A percentile compares a stretch with the other conserved stretches of the same genome.
phyloP scores from a whole-genome alignment of 1,140 invertebrate species.

The Drosophila aff. region DNA sequence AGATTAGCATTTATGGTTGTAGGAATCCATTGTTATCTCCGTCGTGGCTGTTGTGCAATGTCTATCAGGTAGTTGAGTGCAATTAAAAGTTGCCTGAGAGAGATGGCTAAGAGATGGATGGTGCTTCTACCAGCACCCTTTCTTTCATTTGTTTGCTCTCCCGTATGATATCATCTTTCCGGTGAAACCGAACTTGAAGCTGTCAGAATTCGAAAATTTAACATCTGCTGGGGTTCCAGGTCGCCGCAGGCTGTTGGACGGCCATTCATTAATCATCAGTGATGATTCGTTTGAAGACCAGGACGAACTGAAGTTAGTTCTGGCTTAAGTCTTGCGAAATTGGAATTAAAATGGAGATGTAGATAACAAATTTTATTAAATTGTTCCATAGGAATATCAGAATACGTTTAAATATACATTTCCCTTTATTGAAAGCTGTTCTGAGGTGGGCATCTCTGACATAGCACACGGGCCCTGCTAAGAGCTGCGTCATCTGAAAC shows the following conservation, averaged over 20 bases:
- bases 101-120: not conserved
- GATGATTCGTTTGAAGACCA: slow-evolving; percentile 8
- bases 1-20: slow-evolving; percentile 36
- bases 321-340: not conserved
- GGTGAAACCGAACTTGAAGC: slow-evolving; percentile 37
- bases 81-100: slow-evolving; percentile 24
- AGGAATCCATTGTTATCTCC: slow-evolving; percentile 14
- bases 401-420: not conserved
- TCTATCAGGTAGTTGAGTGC: slow-evolving; percentile 25
- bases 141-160: slow-evolving; percentile 11
- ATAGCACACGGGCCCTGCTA: slow-evolving; percentile 9
- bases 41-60: slow-evolving; percentile 1
- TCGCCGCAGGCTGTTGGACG: slow-evolving; percentile 17
- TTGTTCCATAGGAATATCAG: not conserved
- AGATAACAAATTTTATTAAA: not conserved
- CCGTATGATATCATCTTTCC: slow-evolving; percentile 48
- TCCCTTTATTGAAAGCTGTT: not conserved
- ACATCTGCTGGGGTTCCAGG: slow-evolving; percentile 32
- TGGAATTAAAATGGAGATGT: not conserved
- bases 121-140: slow-evolving; percentile 8
- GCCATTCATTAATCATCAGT: slow-evolving; percentile 55
- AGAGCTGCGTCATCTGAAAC: slow-evolving; percentile 27
- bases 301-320: not conserved
- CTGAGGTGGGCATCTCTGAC: slow-evolving; percentile 12
- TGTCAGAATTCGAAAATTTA: slow-evolving; percentile 30